Percentiles rank a stretch among this genome's conserved stretches.
Conservation (phyloP, 2,113 vertebrate genomes). For the Osmerus eperlanus region DNA sequence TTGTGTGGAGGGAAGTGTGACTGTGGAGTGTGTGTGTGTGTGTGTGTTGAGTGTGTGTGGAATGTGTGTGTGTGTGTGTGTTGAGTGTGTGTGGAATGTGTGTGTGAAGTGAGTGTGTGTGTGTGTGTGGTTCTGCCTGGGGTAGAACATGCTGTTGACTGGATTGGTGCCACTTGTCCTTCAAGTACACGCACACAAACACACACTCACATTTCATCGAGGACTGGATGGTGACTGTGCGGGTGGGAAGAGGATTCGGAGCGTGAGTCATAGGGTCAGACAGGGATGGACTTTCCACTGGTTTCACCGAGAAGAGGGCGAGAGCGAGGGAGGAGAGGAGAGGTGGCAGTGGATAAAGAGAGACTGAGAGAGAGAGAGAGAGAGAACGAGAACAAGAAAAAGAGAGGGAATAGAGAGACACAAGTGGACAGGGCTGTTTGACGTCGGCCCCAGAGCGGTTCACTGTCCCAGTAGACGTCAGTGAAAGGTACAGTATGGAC, state of each 20-base stretch:
- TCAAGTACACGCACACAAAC: slow-evolving; percentile 3
- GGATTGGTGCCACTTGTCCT: slow-evolving; percentile 27
- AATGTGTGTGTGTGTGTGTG: not conserved
- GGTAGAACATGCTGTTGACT: slow-evolving; percentile 10
- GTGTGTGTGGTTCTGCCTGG: not conserved
- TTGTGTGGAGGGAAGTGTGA: not conserved
- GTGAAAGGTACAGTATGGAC: too few species aligned
- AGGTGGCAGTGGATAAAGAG: too few species aligned
- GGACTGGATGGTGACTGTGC: not conserved
- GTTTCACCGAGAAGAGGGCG: slow-evolving; percentile 11
- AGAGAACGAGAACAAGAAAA: too few species aligned
- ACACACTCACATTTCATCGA: not conserved
- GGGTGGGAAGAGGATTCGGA: not conserved
- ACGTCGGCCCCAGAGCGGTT: too few species aligned
- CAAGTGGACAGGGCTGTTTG: too few species aligned
- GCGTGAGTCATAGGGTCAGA: slow-evolving; percentile 39
- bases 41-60: not conserved
- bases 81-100: not conserved
- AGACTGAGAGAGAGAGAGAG: too few species aligned
- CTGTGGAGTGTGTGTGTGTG: too few species aligned
- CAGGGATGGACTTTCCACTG: slow-evolving; percentile 48
- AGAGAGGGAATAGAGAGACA: too few species aligned
- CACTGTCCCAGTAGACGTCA: too few species aligned
- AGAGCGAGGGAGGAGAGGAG: too few species aligned
- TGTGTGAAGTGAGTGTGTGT: not conserved